phyloP scores from a whole-genome alignment of 2,113 vertebrate genomes.

The Lagenorhynchus albirostris region DNA sequence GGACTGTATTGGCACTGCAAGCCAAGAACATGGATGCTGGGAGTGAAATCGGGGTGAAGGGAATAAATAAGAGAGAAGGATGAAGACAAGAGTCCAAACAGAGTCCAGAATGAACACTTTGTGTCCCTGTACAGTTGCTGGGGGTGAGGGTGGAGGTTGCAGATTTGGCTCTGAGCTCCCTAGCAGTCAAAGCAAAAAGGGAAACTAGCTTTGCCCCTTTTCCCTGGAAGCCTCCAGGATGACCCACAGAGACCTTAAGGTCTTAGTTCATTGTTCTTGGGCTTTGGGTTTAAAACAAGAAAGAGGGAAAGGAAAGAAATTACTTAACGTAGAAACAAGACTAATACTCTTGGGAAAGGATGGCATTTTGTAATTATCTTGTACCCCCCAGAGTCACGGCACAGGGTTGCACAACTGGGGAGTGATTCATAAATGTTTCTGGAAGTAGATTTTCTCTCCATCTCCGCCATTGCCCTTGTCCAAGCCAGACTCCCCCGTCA shows the following conservation, averaged over 20 bases:
- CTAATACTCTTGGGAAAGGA: not conserved
- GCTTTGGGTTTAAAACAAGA: not conserved
- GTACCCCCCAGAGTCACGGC: not conserved
- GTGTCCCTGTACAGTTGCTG: not conserved
- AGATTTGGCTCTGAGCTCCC: not conserved
- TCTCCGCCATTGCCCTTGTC: not conserved
- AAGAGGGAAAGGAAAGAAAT: not conserved
- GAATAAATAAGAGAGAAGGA: not conserved
- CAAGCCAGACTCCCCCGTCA: fast-evolving
- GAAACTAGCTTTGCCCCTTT: not conserved
- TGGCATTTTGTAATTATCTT: not conserved
- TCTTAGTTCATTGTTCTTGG: not conserved
- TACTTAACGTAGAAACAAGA: not conserved
- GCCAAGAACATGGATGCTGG: fast-evolving
- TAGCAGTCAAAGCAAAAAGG: not conserved
- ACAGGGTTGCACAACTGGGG: not conserved
- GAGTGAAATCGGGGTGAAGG: fast-evolving
- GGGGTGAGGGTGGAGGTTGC: not conserved
- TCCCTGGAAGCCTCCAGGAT: not conserved
- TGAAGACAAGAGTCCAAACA: not conserved
- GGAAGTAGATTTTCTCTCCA: not conserved
- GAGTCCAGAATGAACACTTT: fast-evolving
- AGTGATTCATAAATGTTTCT: not conserved
- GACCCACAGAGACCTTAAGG: too few species aligned
- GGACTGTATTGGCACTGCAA: fast-evolving